Evolutionary conservation across 2,113 vertebrate species (phyloP), one percentile per base, ranked within the genome.

Genomic region (Labeo catla): DNA sequence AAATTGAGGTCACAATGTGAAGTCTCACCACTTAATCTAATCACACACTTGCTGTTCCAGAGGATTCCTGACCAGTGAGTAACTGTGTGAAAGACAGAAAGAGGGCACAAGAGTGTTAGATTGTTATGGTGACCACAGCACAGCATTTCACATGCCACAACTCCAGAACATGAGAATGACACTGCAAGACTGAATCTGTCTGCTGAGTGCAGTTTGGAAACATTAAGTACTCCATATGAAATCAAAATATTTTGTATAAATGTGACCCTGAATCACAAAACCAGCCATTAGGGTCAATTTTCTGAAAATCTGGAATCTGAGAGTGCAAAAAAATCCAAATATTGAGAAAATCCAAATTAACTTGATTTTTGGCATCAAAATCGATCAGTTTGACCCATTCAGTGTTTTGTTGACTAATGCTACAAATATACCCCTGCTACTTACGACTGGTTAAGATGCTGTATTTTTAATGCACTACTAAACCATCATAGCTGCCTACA

Each of bases 21-120:
- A 54, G 34, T 59, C 34, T 59, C 34, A 43, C 34, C 52, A 59
- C 34, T 43, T 39, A 59, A 79, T 79, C 34, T 43, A n/a, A 59
- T 79, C 34, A 79, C 76, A 79, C 52, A 43, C 76, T 79, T 79
- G 34, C 34, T 59, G 52, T 79, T 79, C 28, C 34, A 21, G 76
- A 59, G 50, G 76, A 78, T 77, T 77, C 76, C 28, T 79, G 16
- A 59, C 52, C 52, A 39, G 3, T 59, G 52, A 78, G 76, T 57
- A 78, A 78, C 8, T 12, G 52, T 76, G 23, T 54, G 74, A 54
- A 52, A 3, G 8, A 77, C 1, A 77, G n/a, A 77, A 52, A 36
- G 23, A 4, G 23, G 13, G 13, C 39, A 39, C 16, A 9, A 19
- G 15, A 73, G 39, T 73, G 39, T 45, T 23, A 23, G 9, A 21